phyloP scores from a whole-genome alignment of 2,797 vertebrate genomes.

The Semaprochilodus insignis region DNA sequence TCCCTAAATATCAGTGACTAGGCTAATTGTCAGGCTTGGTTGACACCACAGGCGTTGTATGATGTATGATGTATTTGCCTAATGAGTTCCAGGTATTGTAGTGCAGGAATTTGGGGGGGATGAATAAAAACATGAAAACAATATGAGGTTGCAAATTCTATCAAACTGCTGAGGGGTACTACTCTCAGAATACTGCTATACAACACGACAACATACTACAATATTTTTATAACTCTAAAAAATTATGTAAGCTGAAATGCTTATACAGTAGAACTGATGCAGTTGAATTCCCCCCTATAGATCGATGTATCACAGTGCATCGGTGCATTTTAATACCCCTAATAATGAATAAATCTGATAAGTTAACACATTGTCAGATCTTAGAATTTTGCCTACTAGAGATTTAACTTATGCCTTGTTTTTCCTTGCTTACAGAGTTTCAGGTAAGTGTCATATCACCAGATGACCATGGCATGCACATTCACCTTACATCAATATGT shows the following conservation, averaged over 20 bases:
- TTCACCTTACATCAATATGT: background rate
- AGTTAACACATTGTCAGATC: background rate
- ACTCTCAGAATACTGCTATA: too few species aligned
- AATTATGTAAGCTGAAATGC: too few species aligned
- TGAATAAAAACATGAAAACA: too few species aligned
- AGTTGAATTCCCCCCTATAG: background rate
- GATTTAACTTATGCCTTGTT: background rate
- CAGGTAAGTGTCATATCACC: conserved; percentile 74
- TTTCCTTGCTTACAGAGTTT: conserved; percentile 79
- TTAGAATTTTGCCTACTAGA: background rate
- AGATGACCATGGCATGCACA: background rate
- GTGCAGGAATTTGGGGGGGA: too few species aligned
- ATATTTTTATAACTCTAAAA: background rate
- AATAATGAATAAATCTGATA: background rate
- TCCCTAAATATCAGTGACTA: too few species aligned
- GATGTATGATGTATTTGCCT: too few species aligned
- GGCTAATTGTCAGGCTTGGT: too few species aligned
- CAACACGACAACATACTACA: background rate
- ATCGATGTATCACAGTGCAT: background rate
- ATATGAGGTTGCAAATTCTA: too few species aligned
- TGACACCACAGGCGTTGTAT: too few species aligned
- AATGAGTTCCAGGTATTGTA: too few species aligned
- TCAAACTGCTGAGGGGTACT: too few species aligned
- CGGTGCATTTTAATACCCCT: background rate
- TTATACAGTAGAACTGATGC: too few species aligned